phyloP scores from a whole-genome alignment of 64 coral and sea anemone species.

The Hydrozoanthus tunicans region DNA sequence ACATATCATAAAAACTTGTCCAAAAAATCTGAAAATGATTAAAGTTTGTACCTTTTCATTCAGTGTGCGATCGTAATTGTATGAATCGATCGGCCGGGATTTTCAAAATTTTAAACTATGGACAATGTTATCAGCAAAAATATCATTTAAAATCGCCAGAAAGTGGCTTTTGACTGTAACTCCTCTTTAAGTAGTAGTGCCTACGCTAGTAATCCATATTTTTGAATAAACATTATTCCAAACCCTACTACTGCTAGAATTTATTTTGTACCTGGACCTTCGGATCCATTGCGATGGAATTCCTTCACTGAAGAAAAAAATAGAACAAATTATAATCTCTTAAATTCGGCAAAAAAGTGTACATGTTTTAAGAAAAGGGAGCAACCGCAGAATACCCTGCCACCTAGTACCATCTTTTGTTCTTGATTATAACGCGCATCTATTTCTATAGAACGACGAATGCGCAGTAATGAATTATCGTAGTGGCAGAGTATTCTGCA shows the following conservation, averaged over 20 bases:
- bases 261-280: constrained; percentile 39
- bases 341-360: background rate
- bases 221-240: background rate
- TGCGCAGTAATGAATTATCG: too few species aligned
- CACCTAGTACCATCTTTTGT: background rate
- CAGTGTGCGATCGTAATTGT: too few species aligned
- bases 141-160: too few species aligned
- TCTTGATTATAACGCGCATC: background rate
- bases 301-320: constrained; percentile 32
- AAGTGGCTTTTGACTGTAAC: too few species aligned
- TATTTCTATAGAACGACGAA: too few species aligned
- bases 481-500: too few species aligned
- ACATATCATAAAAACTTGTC: background rate
- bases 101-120: too few species aligned
- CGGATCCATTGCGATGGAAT: constrained; percentile 49
- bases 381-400: background rate
- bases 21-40: background rate
- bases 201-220: too few species aligned
- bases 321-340: background rate
- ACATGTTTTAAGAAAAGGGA: too few species aligned
- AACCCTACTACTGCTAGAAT: background rate
- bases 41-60: background rate
- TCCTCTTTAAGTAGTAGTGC: too few species aligned
- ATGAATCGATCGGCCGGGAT: too few species aligned
- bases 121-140: too few species aligned